These are phyloP conservation scores for Anoplolepis gracilipes DNA, from an alignment of 1,140 invertebrate genomes.

Conservation along the genomic window DNA sequence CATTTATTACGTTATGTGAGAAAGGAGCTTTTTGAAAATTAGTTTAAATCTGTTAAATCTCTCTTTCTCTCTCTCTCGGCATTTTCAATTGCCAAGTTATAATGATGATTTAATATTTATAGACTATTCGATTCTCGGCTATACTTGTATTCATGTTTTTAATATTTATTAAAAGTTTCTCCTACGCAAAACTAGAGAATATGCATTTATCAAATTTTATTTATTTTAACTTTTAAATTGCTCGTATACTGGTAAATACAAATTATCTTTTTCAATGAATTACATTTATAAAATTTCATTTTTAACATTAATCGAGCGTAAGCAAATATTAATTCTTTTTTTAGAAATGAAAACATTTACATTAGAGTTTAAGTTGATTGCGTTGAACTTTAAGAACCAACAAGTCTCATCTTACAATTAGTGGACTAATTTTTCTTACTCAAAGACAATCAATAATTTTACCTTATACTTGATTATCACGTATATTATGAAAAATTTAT, in stretches of 20 bases:
- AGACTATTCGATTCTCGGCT: not conserved
- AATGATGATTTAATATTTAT: not conserved
- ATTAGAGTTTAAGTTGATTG: not conserved
- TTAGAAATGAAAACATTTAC: not conserved
- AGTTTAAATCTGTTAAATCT: not conserved
- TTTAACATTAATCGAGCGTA: not conserved
- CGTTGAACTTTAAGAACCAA: not conserved
- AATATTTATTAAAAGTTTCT: not conserved
- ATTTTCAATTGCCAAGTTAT: not conserved
- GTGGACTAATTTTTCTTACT: not conserved
- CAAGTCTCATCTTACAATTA: not conserved
- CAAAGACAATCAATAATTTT: not conserved
- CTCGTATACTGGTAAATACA: not conserved
- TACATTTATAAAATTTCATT: not conserved
- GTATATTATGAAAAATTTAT: not conserved
- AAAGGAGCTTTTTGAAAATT: not conserved
- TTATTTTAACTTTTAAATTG: not conserved
- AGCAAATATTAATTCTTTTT: not conserved
- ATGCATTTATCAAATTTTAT: not conserved
- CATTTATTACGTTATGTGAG: constrained; percentile 1
- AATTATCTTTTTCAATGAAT: not conserved
- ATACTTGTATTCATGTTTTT: not conserved
- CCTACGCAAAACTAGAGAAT: not conserved
- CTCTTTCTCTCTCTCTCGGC: not conserved
- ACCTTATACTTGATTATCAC: not conserved